Conservation (phyloP, 2,888 invertebrate genomes). For the Hoplodrina blanda region DNA sequence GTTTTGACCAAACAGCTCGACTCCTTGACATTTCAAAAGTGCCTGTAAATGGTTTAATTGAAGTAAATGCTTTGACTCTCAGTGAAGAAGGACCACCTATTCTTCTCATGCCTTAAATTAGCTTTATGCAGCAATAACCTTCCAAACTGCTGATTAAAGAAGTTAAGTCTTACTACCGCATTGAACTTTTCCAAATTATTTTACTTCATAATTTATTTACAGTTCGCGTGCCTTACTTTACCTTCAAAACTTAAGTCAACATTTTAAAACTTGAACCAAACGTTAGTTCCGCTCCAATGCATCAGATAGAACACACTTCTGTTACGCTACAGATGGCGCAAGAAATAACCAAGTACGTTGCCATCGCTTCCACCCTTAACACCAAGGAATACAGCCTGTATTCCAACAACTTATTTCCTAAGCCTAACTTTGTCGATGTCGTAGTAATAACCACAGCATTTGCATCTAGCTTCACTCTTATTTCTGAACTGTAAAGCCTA, state of each 20-base stretch:
- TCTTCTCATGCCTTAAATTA: too few relatives aligned
- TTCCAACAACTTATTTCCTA: constrained; percentile 7
- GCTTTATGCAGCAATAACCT: not conserved
- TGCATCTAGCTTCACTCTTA: constrained; percentile 7
- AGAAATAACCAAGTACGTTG: constrained; percentile 40
- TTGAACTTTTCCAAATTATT: not conserved
- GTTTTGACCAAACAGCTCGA: too few relatives aligned
- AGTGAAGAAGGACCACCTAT: not conserved
- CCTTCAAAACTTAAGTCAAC: constrained; percentile 19
- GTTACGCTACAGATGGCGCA: constrained; percentile 70
- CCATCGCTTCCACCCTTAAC: constrained; percentile 1
- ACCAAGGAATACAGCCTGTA: constrained; percentile 29
- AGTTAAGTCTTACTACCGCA: not conserved
- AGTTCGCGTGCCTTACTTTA: not conserved
- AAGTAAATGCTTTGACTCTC: too few relatives aligned
- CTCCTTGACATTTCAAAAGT: too few relatives aligned
- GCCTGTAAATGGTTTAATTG: too few relatives aligned
- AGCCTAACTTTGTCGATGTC: constrained; percentile 34
- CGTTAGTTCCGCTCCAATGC: constrained; percentile 71
- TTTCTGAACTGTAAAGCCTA: constrained; percentile 12
- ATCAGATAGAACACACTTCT: constrained; percentile 68
- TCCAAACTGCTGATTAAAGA: not conserved
- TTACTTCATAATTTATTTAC: not conserved
- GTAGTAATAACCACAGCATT: constrained; percentile 32
- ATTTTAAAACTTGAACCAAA: constrained; percentile 54